Percentiles rank a stretch among this genome's conserved stretches.
phyloP scores from a whole-genome alignment of 2,888 invertebrate genomes.

The Ditylenchus weischeri region DNA sequence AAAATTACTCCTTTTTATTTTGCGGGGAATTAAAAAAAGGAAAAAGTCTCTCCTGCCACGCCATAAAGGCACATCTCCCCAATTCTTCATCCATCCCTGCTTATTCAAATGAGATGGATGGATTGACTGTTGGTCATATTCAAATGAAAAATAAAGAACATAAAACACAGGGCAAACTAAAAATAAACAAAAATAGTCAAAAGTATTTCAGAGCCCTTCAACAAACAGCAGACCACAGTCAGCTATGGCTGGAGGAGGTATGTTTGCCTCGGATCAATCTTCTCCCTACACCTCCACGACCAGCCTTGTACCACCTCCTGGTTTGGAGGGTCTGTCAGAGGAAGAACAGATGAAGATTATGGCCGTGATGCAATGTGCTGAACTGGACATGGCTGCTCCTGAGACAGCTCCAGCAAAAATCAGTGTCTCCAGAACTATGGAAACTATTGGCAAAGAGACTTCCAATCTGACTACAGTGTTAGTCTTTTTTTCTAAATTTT shows the following conservation, averaged over 20 bases:
- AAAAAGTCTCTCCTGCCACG: too few species aligned
- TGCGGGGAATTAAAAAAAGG: too few species aligned
- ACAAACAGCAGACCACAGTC: slow-evolving; percentile 29
- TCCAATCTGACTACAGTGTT: not conserved
- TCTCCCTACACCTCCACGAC: not conserved
- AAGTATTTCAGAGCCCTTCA: slow-evolving; percentile 1
- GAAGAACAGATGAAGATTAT: slow-evolving; percentile 68
- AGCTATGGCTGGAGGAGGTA: slow-evolving; percentile 16
- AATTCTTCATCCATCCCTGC: too few species aligned
- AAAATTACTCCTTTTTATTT: too few species aligned
- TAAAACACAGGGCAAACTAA: too few species aligned
- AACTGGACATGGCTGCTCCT: slow-evolving; percentile 47
- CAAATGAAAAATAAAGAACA: too few species aligned
- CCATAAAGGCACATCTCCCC: too few species aligned
- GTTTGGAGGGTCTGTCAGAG: slow-evolving; percentile 62
- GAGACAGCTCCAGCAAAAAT: not conserved
- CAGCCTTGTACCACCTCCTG: slow-evolving; percentile 40
- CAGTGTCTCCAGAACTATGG: slow-evolving; percentile 6
- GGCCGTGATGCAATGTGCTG: slow-evolving; percentile 68
- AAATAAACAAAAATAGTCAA: too few species aligned
- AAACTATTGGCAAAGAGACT: not conserved
- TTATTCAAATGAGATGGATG: too few species aligned
- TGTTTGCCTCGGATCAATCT: not conserved
- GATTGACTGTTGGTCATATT: too few species aligned
- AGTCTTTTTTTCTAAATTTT: not conserved